Evolutionary conservation across 2,888 invertebrate genomes (phyloP), one percentile per base, ranked within the genome.

Genomic region (Cheilosia urbana): DNA sequence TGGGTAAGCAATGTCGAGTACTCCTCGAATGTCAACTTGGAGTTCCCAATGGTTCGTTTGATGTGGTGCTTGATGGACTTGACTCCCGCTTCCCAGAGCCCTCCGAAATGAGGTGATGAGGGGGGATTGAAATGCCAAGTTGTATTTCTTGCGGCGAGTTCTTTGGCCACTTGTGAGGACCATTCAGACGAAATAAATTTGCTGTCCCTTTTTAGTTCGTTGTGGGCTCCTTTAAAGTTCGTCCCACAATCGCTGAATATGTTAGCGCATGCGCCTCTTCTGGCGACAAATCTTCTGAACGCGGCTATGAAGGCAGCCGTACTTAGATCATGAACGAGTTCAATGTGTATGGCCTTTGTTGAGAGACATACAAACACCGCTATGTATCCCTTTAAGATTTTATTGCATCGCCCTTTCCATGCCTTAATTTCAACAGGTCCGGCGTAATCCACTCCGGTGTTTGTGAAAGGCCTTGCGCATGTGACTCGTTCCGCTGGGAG

Each of bases 231-330:
- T 21, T 63, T 63, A 11, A 73, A 55, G 13, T 63, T 73, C 1
- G 63, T 73, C 19, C 58, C 66, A 21, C 66, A 76, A 13, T 76
- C 58, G 19, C 66, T 66, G 13, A 42, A 68, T 21, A 60, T 45
- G 13, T 68, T 76, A 2, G 9, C 40, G n/a, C 75, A 75, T 6
- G 13, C 19, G 5, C 40, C 58, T 49, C 58, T 15, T 49, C 66
- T 21, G 4, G 51, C 53, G n/a, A 53, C 27, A 42, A 68, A 68
- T 17, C 55, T 21, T n/a, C 40, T 37, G 2, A 24, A 51, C 13
- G 51, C 65, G 37, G 21, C 40, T 5, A n/a, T 53, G 2, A 49
- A 53, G 4, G 37, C 37, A 7, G 66, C 51, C 37, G 17, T 13
- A 15, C 55, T 21, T 21, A 24, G 7, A 47, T 17, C 17, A 17